These are phyloP conservation scores for Eustalomyia histrio DNA, from an alignment of 2,888 invertebrate genomes.

Conservation along the genomic window DNA sequence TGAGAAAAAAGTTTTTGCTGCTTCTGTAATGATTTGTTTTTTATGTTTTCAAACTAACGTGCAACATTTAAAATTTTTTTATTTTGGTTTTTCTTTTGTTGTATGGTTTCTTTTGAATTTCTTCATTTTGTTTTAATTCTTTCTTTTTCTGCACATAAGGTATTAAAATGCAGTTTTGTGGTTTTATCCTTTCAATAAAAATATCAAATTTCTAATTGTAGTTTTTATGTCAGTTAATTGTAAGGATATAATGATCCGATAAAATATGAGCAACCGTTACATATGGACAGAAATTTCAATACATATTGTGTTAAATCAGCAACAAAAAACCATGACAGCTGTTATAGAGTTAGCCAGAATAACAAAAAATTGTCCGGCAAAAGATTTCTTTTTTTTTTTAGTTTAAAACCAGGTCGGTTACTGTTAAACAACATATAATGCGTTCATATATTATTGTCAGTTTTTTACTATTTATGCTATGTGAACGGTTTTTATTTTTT, in stretches of 20 bases:
- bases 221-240: slow-evolving; percentile 65
- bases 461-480: no score
- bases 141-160: not conserved
- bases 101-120: slow-evolving; percentile 48
- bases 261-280: slow-evolving; percentile 6
- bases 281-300: not conserved
- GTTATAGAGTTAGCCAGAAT: not conserved
- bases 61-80: slow-evolving; percentile 19
- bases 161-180: slow-evolving; percentile 63
- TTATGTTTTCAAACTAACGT: not conserved
- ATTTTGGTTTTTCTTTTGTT: slow-evolving; percentile 15
- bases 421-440: no score
- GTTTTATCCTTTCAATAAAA: slow-evolving; percentile 77
- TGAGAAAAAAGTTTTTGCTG: not conserved
- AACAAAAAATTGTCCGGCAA: not conserved
- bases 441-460: no score
- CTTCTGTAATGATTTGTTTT: not conserved
- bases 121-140: slow-evolving; percentile 16
- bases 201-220: slow-evolving; percentile 78
- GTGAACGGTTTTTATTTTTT: no score
- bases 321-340: not conserved
- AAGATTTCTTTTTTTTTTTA: not conserved
- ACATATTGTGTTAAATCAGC: slow-evolving; percentile 1
- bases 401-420: no score
- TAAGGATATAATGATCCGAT: not conserved